These are phyloP conservation scores for Distichodus sexfasciatus DNA, from an alignment of 2,797 vertebrate species.

Conservation along the genomic window DNA sequence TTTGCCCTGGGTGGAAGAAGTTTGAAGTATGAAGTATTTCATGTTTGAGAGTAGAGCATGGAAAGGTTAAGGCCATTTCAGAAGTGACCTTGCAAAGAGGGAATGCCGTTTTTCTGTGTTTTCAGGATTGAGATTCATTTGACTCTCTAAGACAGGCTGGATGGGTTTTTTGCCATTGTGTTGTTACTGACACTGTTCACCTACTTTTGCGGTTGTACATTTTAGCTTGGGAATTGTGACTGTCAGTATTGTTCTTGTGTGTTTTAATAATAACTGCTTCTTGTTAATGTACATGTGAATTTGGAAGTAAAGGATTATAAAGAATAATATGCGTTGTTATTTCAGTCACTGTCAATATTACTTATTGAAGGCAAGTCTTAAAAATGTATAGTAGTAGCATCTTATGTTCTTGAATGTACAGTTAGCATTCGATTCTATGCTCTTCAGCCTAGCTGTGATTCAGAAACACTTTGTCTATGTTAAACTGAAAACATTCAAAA, in stretches of 20 bases:
- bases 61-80: neutral
- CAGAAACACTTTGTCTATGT: too few relatives aligned
- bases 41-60: constrained; percentile 10
- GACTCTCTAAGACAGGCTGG: constrained; percentile 26
- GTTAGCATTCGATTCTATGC: too few relatives aligned
- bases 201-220: constrained; percentile 78
- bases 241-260: constrained; percentile 88
- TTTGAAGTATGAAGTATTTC: too few relatives aligned
- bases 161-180: constrained; percentile 68
- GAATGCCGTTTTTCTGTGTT: constrained; percentile 22
- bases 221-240: constrained; percentile 90
- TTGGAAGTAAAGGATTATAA: constrained; percentile 97
- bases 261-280: constrained; percentile 92
- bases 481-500: too few relatives aligned
- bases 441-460: too few relatives aligned
- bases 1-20: constrained; percentile 23
- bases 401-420: too few relatives aligned
- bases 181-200: constrained; percentile 65
- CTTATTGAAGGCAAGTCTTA: too few relatives aligned
- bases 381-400: too few relatives aligned
- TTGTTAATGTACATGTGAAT: constrained; percentile 96
- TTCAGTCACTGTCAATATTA: too few relatives aligned
- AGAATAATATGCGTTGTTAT: constrained; percentile 41
- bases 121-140: constrained; percentile 31
- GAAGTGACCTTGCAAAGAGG: neutral